phyloP scores from a whole-genome alignment of 2,888 invertebrate species.

The Macrosiphum euphorbiae region DNA sequence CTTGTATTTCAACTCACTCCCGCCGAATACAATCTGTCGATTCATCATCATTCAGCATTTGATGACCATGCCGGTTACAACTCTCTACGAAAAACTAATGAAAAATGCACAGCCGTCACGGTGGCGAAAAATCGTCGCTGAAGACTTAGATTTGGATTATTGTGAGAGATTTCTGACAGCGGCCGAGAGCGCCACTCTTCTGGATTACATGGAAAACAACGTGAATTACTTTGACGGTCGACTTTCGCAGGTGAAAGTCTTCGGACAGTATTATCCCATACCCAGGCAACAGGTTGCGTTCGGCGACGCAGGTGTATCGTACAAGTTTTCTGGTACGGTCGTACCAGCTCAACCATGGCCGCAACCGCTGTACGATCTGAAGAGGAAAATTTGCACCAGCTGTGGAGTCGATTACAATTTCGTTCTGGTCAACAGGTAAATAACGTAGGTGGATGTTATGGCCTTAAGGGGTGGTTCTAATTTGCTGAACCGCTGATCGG shows the following conservation, averaged over 20 bases:
- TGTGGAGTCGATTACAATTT: slow-evolving; percentile 78
- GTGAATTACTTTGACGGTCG: slow-evolving; percentile 78
- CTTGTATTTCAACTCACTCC: background rate
- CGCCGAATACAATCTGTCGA: background rate
- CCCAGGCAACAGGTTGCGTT: slow-evolving; percentile 79
- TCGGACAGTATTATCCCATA: slow-evolving; percentile 78
- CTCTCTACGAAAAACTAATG: slow-evolving; percentile 45
- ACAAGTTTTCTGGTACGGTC: slow-evolving; percentile 77
- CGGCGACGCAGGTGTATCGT: slow-evolving; percentile 77
- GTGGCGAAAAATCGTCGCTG: slow-evolving; percentile 71
- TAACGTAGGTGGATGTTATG: slow-evolving; percentile 27
- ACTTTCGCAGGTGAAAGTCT: slow-evolving; percentile 75
- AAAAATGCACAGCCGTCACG: slow-evolving; percentile 29
- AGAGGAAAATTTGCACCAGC: slow-evolving; percentile 72
- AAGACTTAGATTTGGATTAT: slow-evolving; percentile 76
- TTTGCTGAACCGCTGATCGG: slow-evolving; percentile 21
- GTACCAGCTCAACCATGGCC: slow-evolving; percentile 79
- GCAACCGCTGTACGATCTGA: slow-evolving; percentile 72
- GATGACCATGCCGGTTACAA: background rate
- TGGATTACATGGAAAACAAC: slow-evolving; percentile 73
- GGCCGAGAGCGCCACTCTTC: slow-evolving; percentile 72
- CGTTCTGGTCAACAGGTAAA: slow-evolving; percentile 76
- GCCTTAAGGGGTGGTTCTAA: background rate
- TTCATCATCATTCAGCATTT: background rate
- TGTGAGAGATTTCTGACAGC: slow-evolving; percentile 65